phyloP scores from a whole-genome alignment of 2,797 vertebrate genomes.

The Aythya fuligula region DNA sequence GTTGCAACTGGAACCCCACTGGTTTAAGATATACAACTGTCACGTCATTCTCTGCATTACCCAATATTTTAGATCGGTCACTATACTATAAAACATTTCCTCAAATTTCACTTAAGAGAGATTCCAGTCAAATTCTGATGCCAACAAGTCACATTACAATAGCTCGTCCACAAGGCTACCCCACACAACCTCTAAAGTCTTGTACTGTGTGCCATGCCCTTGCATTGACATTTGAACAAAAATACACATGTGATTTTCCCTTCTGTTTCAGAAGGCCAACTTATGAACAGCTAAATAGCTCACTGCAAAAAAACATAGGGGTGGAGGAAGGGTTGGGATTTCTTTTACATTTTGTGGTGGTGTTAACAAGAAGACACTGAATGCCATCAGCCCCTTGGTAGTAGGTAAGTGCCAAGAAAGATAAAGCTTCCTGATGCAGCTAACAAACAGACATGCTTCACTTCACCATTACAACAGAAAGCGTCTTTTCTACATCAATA shows the following conservation, averaged over 20 bases:
- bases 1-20: not conserved
- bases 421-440: not conserved
- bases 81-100: not conserved
- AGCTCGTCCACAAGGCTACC: not conserved
- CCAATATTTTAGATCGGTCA: not conserved
- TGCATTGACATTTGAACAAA: not conserved
- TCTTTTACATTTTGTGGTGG: not conserved
- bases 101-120: too few species aligned
- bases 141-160: not conserved
- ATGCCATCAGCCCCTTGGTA: not conserved
- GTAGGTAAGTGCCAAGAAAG: not conserved
- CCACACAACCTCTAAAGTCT: not conserved
- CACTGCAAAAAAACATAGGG: not conserved
- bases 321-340: not conserved
- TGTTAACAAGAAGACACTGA: not conserved
- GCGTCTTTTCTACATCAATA: not conserved
- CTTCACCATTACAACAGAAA: not conserved
- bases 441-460: not conserved
- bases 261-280: not conserved
- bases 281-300: not conserved
- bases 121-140: not conserved
- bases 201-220: rapidly evolving
- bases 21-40: not conserved
- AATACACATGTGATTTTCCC: rapidly evolving
- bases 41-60: rapidly evolving